Evolutionary conservation across 2,888 invertebrate species (phyloP), one percentile per base, ranked within the genome.

Genomic region (Synanthedon formicaeformis): DNA sequence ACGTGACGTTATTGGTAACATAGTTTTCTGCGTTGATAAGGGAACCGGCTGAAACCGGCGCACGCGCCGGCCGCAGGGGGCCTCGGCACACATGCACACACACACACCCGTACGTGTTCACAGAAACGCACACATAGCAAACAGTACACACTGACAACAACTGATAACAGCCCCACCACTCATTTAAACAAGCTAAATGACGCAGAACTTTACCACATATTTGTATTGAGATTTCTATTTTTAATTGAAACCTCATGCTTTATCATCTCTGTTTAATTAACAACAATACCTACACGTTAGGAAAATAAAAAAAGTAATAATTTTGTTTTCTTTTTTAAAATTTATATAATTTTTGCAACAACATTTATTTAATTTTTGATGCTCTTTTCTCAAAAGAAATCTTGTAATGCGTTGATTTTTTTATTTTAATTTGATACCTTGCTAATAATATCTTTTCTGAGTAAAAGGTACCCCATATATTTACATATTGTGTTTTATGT

Each of bases 41-140:
- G 50, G 61, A 85, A 78, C 86, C 73, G 76, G 80, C 61, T 71
- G 48, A 54, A 79, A 81, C 82, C 73, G 65, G 74, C 65, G 70
- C 71, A 62, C 69, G 68, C 72, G 75, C 75, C 69, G 82, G 81
- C 81, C 84, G 80, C 83, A 81, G 78, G 81, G 84, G 80, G 83
- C 74, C 52, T 55, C 57, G 54, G 60, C 23, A 23, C 23, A 54
- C 61, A 57, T 67, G 55, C 73, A 60, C 67, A 63, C 64, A 27
- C 51, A 54, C 53, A 51, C 56, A 52, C 52, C 52, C 54, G 57
- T 59, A 55, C 52, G 41, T 53, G 50, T 56, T 57, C 57, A 13
- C 27, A n/a, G 2, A 48, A 34, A 53, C 58, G 41, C 56, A 55
- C 58, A 58, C 61, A 59, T 63, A 58, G 10, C 34, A 34, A 34